Base-by-base conservation (phyloP, 1,140 invertebrate genomes). In the Nautilus pompilius region DNA sequence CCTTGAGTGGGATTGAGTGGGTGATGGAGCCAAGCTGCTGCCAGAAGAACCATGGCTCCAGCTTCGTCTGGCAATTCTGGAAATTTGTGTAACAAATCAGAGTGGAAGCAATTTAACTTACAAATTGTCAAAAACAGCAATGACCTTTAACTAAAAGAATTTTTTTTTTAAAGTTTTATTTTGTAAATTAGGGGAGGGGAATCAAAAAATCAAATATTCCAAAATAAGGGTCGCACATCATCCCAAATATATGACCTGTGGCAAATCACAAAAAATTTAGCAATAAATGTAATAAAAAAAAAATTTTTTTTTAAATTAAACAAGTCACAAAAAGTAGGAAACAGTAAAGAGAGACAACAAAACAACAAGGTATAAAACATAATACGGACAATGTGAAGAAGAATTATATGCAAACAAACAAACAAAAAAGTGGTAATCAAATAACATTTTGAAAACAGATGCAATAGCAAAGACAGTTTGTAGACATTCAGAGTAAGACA, bases 11-110 rank as follows among this genome's bases (percentile, higher is more conserved):
- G 41, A 53, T 32, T 60, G 17, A 17, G 59, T 58, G 13, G 34
- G 41, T 32, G 51, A 58, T 32, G 41, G 13, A 22, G 67, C 66
- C 0, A 58, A 62, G 28, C 63, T 65, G 29, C 63, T 67, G 28
- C 66, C 48, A 45, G 33, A 41, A 33, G 56, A 58, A 58, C 56
- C 45, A 15, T 32, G 28, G 45, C 56, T 58, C 22, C 56, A 53
- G 24, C 49, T 53, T 17, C 49, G n/a, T n/a, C n/a, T n/a, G 36
- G 36, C n/a, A n/a, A 41, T 13, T 41, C 36, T 41, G n/a, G 36
- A 41, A 41, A n/a, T 15, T 41, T 15, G n/a, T 41, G n/a, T 15
- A 15, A 13, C 13, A 41, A 41, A 41, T 1, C n/a, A 41, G 36
- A 15, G 13, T 15, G n/a, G 13, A 41, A 41, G 36, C 36, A 41